phyloP scores from a whole-genome alignment of 2,888 invertebrate species.

The Drosophila leonis region DNA sequence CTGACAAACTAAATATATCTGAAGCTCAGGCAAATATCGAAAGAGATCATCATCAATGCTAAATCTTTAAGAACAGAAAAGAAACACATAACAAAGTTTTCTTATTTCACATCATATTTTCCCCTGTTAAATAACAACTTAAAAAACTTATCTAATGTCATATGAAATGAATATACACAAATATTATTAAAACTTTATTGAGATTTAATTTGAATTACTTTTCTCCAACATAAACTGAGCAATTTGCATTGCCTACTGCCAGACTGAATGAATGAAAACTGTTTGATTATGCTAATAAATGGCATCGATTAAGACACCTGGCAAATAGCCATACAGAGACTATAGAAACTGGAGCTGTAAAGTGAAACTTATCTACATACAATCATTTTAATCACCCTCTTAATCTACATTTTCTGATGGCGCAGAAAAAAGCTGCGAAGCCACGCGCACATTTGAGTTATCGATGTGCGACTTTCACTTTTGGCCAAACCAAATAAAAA shows the following conservation, averaged over 20 bases:
- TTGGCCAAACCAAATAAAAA: conserved; percentile 6
- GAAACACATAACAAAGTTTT: neutral
- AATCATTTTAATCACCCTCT: neutral
- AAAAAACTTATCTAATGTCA: neutral
- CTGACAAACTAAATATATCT: too few species aligned
- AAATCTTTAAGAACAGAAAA: neutral
- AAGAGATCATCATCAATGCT: too few species aligned
- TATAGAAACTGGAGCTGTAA: conserved; percentile 8
- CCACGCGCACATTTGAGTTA: neutral
- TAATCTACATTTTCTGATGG: conserved; percentile 6
- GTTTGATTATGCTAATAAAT: conserved; percentile 29
- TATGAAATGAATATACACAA: neutral
- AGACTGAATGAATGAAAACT: neutral
- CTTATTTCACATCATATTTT: neutral
- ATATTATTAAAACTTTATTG: neutral
- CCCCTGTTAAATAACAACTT: neutral
- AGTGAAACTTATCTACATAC: conserved; percentile 19
- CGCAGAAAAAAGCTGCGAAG: neutral
- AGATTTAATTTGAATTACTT: neutral
- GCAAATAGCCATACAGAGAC: neutral
- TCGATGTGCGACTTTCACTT: conserved; percentile 48
- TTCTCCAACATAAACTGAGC: neutral
- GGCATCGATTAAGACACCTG: conserved; percentile 8
- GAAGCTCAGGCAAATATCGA: too few species aligned
- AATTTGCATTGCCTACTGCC: conserved; percentile 1